Conservation (phyloP, 2,797 vertebrate genomes). For the Okamejei kenojei region DNA sequence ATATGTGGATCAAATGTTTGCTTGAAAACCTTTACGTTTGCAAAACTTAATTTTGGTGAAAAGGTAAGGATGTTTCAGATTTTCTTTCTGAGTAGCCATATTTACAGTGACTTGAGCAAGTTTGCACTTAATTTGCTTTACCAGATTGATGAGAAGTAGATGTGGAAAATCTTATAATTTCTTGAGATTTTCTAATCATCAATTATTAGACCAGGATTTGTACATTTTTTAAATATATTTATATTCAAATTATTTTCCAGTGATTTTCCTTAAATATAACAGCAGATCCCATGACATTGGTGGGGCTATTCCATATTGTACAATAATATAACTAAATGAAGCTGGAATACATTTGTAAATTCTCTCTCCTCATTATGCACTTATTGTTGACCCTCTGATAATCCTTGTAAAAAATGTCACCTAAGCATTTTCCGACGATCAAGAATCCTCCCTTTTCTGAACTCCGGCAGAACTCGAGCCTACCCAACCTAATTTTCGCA, state of each 20-base stretch:
- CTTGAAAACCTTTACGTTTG: constrained; percentile 80
- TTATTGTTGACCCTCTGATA: background rate
- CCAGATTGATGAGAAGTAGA: background rate
- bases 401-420: background rate
- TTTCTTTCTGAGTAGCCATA: background rate
- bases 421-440: too few species aligned
- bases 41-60: constrained; percentile 83
- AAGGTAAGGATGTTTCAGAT: constrained; percentile 55
- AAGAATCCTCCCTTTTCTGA: too few species aligned
- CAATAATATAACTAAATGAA: background rate
- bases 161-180: background rate
- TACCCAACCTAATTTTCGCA: too few species aligned
- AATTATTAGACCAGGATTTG: background rate
- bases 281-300: background rate
- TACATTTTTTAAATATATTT: background rate
- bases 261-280: background rate
- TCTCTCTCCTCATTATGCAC: background rate
- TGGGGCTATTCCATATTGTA: background rate
- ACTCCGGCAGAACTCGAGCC: too few species aligned
- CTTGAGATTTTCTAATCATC: background rate
- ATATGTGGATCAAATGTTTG: constrained; percentile 69
- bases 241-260: background rate
- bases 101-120: too few species aligned
- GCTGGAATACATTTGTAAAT: background rate
- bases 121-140: background rate